Conservation (phyloP, 2,888 invertebrate genomes). For the Seira ritae region DNA sequence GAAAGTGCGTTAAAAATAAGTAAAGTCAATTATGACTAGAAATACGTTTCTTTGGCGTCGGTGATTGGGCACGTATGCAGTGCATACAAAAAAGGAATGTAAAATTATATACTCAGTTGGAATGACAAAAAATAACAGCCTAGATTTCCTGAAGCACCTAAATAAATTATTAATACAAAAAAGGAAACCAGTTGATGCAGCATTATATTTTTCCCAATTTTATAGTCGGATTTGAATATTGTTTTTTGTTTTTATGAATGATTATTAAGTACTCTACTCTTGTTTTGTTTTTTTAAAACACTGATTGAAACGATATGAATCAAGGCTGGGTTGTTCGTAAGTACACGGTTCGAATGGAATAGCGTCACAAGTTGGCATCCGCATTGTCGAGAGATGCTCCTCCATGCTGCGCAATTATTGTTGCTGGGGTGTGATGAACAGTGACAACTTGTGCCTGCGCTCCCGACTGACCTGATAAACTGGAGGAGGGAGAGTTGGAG, state of each 20-base stretch:
- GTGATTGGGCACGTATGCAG: background rate
- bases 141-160: background rate
- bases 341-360: conserved; percentile 51
- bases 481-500: conserved; percentile 57
- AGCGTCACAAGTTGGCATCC: conserved; percentile 61
- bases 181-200: too few species aligned
- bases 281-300: too few species aligned
- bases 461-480: conserved; percentile 58
- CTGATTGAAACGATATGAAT: conserved; percentile 65
- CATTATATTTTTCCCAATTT: too few species aligned
- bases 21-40: too few species aligned
- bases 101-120: background rate
- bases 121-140: too few species aligned
- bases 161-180: too few species aligned
- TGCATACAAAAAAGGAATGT: background rate
- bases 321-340: conserved; percentile 60
- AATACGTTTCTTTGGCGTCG: background rate
- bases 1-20: background rate
- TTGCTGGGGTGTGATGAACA: conserved; percentile 66
- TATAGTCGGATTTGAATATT: background rate
- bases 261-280: background rate
- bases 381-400: conserved; percentile 46
- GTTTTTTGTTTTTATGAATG: background rate
- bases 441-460: conserved; percentile 70
- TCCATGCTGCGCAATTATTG: conserved; percentile 42